These are phyloP conservation scores for Etia nguti DNA, from an alignment of 2,113 vertebrate genomes.

Conservation along the genomic window DNA sequence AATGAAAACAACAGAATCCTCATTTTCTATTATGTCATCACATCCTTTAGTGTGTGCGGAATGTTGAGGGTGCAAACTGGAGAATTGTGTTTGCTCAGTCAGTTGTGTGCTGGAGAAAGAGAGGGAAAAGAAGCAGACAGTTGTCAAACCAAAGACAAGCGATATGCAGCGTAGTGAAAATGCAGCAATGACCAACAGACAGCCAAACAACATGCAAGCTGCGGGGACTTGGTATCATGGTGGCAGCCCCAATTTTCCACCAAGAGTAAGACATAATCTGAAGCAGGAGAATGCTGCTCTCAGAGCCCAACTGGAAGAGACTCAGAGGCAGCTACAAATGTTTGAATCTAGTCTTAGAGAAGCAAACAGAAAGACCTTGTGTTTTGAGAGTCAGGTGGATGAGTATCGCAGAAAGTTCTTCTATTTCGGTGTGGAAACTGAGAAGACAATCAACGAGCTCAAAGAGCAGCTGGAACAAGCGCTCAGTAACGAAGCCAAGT, in stretches of 20 bases:
- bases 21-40: background rate
- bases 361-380: background rate
- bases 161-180: background rate
- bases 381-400: background rate
- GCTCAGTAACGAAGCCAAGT: background rate
- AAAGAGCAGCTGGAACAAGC: background rate
- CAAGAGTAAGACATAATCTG: background rate
- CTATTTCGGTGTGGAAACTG: background rate
- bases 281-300: background rate
- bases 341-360: background rate
- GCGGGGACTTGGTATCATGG: background rate
- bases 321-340: background rate
- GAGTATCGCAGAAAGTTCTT: background rate
- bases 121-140: background rate
- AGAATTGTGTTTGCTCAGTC: background rate
- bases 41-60: background rate
- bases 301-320: background rate
- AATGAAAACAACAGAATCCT: background rate
- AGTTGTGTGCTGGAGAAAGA: background rate
- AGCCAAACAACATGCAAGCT: background rate
- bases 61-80: background rate
- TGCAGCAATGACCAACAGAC: background rate
- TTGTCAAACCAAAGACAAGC: background rate
- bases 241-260: background rate
- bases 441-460: background rate